A percentile compares a stretch with the other conserved stretches of the same genome.
Evolutionary conservation across 2,113 vertebrate genomes (phyloP).

Genomic region (Saguinus imperator): DNA sequence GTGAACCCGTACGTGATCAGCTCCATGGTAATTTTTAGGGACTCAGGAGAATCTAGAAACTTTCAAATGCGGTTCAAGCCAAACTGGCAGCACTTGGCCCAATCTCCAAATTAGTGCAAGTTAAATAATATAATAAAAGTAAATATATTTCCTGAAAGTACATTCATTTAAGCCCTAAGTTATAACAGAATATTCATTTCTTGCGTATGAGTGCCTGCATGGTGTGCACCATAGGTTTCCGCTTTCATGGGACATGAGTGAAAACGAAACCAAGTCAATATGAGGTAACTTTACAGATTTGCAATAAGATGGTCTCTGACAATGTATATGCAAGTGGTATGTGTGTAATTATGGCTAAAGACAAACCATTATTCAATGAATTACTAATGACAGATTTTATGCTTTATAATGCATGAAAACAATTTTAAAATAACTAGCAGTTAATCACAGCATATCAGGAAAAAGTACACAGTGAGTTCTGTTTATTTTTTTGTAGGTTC

Average conservation of each 20-base stretch:
- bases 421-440: slow-evolving; percentile 83
- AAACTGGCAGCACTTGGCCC: slow-evolving; percentile 76
- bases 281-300: slow-evolving; percentile 58
- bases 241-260: slow-evolving; percentile 68
- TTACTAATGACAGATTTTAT: slow-evolving; percentile 82
- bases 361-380: slow-evolving; percentile 79
- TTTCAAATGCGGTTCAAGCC: slow-evolving; percentile 64
- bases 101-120: slow-evolving; percentile 75
- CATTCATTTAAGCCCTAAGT: slow-evolving; percentile 75
- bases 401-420: slow-evolving; percentile 88
- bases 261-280: slow-evolving; percentile 70
- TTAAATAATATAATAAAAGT: slow-evolving; percentile 55
- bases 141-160: slow-evolving; percentile 76
- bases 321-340: slow-evolving; percentile 77
- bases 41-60: slow-evolving; percentile 56
- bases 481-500: slow-evolving; percentile 86
- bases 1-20: slow-evolving; percentile 41
- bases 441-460: slow-evolving; percentile 86
- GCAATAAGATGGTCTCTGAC: slow-evolving; percentile 78
- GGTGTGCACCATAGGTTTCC: slow-evolving; percentile 74
- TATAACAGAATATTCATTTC: slow-evolving; percentile 76
- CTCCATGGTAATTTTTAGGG: slow-evolving; percentile 67
- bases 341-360: slow-evolving; percentile 76
- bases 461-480: slow-evolving; percentile 83
- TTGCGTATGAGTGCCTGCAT: slow-evolving; percentile 82